Conservation (phyloP, 2,797 vertebrate genomes). For the Sebastes trivittatus region DNA sequence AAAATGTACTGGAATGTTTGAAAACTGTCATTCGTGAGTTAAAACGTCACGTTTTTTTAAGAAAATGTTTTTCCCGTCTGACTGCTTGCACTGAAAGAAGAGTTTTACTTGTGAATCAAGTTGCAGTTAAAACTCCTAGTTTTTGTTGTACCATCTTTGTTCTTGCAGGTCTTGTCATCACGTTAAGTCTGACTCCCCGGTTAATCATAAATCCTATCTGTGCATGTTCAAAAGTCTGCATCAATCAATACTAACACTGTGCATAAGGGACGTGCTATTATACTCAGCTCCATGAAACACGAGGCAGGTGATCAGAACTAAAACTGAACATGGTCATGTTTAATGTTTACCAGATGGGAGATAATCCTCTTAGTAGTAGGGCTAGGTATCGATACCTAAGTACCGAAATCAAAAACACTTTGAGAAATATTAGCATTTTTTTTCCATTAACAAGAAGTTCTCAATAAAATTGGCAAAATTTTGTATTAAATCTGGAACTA, state of each 20-base stretch:
- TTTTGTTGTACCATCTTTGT: conserved; percentile 1
- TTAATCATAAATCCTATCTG: background rate
- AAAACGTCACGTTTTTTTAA: conserved; percentile 36
- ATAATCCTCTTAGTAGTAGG: background rate
- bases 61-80: conserved; percentile 55
- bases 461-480: background rate
- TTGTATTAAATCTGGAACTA: background rate
- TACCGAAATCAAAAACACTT: too few species aligned
- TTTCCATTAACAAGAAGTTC: background rate
- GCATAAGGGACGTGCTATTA: background rate
- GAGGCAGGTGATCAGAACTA: background rate
- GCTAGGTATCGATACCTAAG: background rate
- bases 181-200: background rate
- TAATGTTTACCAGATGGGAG: background rate
- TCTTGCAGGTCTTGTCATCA: background rate
- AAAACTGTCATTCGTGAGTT: conserved; percentile 31
- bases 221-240: conserved; percentile 18
- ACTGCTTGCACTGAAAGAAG: conserved; percentile 64
- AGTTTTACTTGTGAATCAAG: conserved; percentile 3
- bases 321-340: background rate
- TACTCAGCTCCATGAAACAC: conserved; percentile 12
- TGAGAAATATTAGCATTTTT: background rate
- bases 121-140: background rate
- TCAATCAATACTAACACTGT: conserved; percentile 13
- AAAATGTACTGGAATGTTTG: conserved; percentile 39